Percentiles rank a stretch among this genome's conserved stretches.
These are phyloP conservation scores for Macrosteles quadrilineatus DNA, from an alignment of 1,140 invertebrate species.

Conservation along the genomic window DNA sequence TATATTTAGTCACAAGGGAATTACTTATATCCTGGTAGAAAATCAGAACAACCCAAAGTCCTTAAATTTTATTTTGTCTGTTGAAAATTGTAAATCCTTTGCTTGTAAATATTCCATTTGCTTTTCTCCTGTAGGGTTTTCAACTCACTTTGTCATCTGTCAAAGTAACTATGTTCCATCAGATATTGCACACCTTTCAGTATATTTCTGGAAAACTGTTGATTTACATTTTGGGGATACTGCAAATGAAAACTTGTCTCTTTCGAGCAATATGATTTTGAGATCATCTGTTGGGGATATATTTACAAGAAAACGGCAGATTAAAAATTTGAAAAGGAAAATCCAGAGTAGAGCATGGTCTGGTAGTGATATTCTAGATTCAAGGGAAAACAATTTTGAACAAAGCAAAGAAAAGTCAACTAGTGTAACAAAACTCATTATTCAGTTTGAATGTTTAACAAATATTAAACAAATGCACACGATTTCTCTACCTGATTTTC, in stretches of 20 bases:
- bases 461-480: background rate
- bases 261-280: background rate
- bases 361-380: slow-evolving; percentile 31
- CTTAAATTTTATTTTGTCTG: background rate
- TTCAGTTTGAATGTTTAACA: slow-evolving; percentile 37
- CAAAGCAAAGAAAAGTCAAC: slow-evolving; percentile 6
- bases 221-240: background rate
- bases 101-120: slow-evolving; percentile 4
- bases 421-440: slow-evolving; percentile 41
- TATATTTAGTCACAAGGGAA: background rate
- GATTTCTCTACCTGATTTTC: too few relatives aligned
- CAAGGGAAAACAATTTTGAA: slow-evolving; percentile 1
- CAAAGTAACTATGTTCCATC: background rate
- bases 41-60: background rate
- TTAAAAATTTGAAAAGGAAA: slow-evolving; percentile 24
- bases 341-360: slow-evolving; percentile 32
- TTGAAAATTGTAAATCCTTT: background rate
- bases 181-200: background rate
- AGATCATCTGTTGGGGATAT: background rate
- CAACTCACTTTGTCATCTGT: background rate
- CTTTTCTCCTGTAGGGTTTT: background rate
- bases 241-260: background rate
- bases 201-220: background rate
- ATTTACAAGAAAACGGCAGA: background rate
- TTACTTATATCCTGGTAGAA: slow-evolving; percentile 1